Conservation (phyloP, 2,113 vertebrate genomes). For the Coryphaenoides rupestris region DNA sequence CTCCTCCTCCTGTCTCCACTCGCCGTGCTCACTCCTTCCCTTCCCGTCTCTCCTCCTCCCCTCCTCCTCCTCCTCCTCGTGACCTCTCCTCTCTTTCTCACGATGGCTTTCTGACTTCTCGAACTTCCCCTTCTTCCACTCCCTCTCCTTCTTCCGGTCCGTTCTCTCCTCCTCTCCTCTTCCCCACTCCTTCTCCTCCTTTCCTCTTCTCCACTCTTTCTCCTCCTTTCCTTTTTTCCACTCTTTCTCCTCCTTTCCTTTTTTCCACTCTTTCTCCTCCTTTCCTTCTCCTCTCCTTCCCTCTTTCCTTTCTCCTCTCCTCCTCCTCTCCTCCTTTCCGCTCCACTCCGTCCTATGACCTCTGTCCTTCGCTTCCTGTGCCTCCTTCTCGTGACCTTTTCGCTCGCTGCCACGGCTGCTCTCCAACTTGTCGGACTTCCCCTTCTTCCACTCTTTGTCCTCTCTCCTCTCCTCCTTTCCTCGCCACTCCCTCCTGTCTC, state of each 20-base stretch:
- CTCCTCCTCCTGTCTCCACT: slow-evolving; percentile 12
- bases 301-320: background rate
- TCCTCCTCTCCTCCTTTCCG: slow-evolving; percentile 22
- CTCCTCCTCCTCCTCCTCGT: slow-evolving; percentile 11
- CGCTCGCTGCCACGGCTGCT: slow-evolving; percentile 19
- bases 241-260: slow-evolving; percentile 5
- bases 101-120: slow-evolving; percentile 11
- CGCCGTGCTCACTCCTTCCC: slow-evolving; percentile 10
- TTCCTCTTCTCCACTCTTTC: slow-evolving; percentile 27
- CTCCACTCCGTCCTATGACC: no score
- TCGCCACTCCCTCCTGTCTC: slow-evolving; percentile 36
- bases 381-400: slow-evolving; percentile 26
- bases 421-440: slow-evolving; percentile 36
- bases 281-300: background rate
- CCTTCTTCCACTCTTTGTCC: slow-evolving; percentile 50
- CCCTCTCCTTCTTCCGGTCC: background rate
- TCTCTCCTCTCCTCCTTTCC: slow-evolving; percentile 48
- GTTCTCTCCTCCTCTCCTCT: slow-evolving; percentile 8
- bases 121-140: slow-evolving; percentile 4
- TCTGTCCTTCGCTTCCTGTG: no score
- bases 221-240: slow-evolving; percentile 14
- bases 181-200: slow-evolving; percentile 15
- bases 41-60: background rate
- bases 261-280: slow-evolving; percentile 16
- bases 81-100: background rate